phyloP scores from a whole-genome alignment of 92 coral and sea anemone species.

The Phymanthus crucifer region DNA sequence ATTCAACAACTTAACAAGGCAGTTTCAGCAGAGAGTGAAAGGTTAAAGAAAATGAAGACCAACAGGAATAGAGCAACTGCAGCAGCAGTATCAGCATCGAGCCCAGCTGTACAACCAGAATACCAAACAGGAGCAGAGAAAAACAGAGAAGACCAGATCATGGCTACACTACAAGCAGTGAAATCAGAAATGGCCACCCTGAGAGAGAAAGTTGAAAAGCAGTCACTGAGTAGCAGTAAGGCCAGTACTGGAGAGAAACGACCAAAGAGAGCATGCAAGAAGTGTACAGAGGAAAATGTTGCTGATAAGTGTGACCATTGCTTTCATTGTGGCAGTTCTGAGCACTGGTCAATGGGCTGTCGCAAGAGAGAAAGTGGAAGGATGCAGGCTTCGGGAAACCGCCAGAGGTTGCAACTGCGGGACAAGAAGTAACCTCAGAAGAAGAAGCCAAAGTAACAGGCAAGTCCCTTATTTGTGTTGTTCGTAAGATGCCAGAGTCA shows the following conservation, averaged over 20 bases:
- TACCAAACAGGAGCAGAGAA: slow-evolving; percentile 7
- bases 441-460: slow-evolving; percentile 1
- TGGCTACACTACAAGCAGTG: slow-evolving; percentile 43
- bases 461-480: slow-evolving; percentile 19
- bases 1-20: slow-evolving; percentile 52
- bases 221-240: slow-evolving; percentile 4
- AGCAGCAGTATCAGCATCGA: slow-evolving; percentile 32
- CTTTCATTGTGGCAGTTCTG: slow-evolving; percentile 54
- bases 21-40: slow-evolving; percentile 62
- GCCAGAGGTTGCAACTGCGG: slow-evolving; percentile 51
- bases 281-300: slow-evolving; percentile 30
- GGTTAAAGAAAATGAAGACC: slow-evolving; percentile 50
- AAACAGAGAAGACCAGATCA: slow-evolving; percentile 33
- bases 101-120: slow-evolving; percentile 4
- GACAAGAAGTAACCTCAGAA: slow-evolving; percentile 57
- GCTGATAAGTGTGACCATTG: slow-evolving; percentile 44
- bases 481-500: not conserved
- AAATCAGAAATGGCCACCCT: slow-evolving; percentile 43
- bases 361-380: slow-evolving; percentile 32
- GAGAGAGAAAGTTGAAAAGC: slow-evolving; percentile 37
- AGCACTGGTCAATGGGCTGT: slow-evolving; percentile 48
- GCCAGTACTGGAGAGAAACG: not conserved
- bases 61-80: slow-evolving; percentile 32
- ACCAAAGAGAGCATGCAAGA: slow-evolving; percentile 36
- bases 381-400: slow-evolving; percentile 45